Evolutionary conservation across 2,797 vertebrate genomes (phyloP).

Genomic region (Sebastiscus albofasciatus): DNA sequence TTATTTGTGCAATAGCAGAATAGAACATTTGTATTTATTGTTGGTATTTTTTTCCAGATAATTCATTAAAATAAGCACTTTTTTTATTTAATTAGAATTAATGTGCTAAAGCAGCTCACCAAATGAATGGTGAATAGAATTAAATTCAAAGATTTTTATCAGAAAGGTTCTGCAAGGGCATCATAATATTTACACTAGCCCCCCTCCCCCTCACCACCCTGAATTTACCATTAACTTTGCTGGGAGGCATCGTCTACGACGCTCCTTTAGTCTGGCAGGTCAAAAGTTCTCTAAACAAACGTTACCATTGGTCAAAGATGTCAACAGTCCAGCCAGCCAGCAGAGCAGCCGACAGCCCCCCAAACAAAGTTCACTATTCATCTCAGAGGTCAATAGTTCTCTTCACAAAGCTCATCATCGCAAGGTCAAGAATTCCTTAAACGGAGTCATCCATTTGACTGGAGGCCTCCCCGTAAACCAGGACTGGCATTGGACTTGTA

Average conservation of each 20-base stretch:
- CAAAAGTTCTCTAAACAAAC: conserved; percentile 77
- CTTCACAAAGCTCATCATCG: conserved; percentile 55
- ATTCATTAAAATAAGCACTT: background rate
- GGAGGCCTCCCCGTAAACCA: conserved; percentile 56
- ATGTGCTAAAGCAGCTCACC: background rate
- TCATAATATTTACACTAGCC: conserved; percentile 49
- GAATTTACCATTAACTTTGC: conserved; percentile 44
- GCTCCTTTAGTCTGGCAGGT: conserved; percentile 59
- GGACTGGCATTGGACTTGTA: conserved; percentile 52
- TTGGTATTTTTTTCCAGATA: background rate
- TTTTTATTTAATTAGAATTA: background rate
- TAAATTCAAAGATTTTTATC: background rate
- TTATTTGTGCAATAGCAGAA: background rate
- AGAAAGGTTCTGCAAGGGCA: conserved; percentile 12
- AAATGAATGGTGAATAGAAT: background rate
- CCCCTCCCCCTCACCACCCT: background rate
- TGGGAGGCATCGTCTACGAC: conserved; percentile 26
- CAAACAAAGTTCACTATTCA: conserved; percentile 75
- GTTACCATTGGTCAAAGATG: conserved; percentile 66
- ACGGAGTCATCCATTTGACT: conserved; percentile 59
- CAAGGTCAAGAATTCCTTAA: conserved; percentile 74
- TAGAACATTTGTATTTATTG: background rate
- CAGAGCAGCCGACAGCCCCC: conserved; percentile 33
- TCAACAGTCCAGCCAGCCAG: conserved; percentile 63
- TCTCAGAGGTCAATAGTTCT: conserved; percentile 76